phyloP scores from a whole-genome alignment of 2,113 vertebrate genomes.

The Tupaia chinensis region DNA sequence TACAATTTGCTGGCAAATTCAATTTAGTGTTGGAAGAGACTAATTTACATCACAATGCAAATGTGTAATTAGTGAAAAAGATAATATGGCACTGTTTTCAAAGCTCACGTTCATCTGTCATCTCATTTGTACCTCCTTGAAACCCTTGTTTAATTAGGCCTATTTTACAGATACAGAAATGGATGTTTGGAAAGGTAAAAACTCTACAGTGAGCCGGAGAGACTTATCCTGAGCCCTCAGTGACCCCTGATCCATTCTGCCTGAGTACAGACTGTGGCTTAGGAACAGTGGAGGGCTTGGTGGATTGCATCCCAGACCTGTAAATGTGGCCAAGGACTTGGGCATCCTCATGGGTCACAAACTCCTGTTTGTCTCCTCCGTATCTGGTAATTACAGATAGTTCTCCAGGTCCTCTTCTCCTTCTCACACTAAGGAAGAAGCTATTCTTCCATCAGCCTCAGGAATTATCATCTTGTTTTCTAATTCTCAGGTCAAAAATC shows the following conservation, averaged over 20 bases:
- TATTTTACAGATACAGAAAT: neutral
- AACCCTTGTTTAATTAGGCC: neutral
- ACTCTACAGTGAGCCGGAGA: rapidly evolving
- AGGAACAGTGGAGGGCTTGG: rapidly evolving
- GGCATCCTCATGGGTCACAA: rapidly evolving
- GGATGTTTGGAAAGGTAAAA: neutral
- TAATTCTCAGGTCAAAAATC: neutral
- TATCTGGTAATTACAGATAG: neutral
- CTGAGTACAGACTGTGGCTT: neutral
- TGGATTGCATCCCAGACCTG: neutral
- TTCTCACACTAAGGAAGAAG: neutral
- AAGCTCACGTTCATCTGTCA: neutral
- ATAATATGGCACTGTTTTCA: neutral
- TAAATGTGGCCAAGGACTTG: neutral
- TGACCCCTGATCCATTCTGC: neutral
- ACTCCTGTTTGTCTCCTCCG: rapidly evolving
- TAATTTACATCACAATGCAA: neutral
- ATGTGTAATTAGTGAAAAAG: neutral
- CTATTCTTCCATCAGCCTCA: neutral
- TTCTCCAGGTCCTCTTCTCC: rapidly evolving
- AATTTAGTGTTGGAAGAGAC: neutral
- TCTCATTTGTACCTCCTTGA: neutral
- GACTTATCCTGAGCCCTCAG: too few species aligned
- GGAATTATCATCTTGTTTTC: neutral
- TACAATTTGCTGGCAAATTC: neutral